A percentile compares a stretch with the other conserved stretches of the same genome.
phyloP scores from a whole-genome alignment of 2,797 vertebrate genomes.

The Schizopygopsis pylzovi region DNA sequence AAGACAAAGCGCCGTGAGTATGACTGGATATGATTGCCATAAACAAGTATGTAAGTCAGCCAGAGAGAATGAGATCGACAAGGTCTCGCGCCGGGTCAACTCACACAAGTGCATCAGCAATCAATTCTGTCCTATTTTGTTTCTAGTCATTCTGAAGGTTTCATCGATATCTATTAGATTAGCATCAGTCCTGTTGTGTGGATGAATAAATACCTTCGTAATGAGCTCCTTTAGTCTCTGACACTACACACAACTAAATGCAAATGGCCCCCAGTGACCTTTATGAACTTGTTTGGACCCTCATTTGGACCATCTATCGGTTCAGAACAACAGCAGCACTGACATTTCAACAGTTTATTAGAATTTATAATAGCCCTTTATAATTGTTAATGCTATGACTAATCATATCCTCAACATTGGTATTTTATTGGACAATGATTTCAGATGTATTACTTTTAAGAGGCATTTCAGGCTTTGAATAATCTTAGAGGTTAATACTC shows the following conservation, averaged over 20 bases:
- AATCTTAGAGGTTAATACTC: neutral
- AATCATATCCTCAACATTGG: conserved; percentile 26
- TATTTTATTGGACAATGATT: conserved; percentile 20
- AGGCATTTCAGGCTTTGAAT: neutral
- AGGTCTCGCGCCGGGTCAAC: neutral
- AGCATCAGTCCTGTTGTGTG: neutral
- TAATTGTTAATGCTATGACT: conserved; percentile 51
- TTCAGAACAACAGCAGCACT: neutral
- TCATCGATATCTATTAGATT: conserved; percentile 18
- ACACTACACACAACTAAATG: neutral
- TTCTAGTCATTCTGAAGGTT: neutral
- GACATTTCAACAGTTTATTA: neutral
- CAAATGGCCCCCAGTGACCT: neutral
- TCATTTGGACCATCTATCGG: neutral
- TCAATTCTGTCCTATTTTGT: conserved; percentile 29
- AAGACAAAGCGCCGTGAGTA: conserved; percentile 21
- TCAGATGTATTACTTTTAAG: conserved; percentile 19
- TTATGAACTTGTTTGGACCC: neutral
- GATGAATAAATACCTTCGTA: neutral
- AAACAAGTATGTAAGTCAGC: conserved; percentile 16
- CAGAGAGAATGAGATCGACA: conserved; percentile 11
- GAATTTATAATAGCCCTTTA: conserved; percentile 19
- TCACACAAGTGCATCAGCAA: conserved; percentile 11
- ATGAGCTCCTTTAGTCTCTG: neutral
- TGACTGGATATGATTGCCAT: conserved; percentile 4